Percentiles rank a stretch among this genome's conserved stretches.
Conservation (phyloP, 2,797 vertebrate genomes). For the Eulemur rubriventer region DNA sequence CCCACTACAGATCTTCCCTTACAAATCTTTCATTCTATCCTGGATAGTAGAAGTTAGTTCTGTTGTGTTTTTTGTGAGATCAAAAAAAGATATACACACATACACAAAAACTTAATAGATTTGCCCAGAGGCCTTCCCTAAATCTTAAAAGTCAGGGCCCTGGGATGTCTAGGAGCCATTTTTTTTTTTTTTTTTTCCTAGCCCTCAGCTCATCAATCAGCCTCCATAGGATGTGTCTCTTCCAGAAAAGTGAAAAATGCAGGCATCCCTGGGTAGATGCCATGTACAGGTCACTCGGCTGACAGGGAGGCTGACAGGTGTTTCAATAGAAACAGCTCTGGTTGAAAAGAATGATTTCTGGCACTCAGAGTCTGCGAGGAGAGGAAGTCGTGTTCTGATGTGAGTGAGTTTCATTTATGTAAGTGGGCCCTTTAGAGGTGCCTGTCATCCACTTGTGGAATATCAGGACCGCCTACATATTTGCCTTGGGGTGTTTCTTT, state of each 20-base stretch:
- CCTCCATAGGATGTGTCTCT: slow-evolving; percentile 4
- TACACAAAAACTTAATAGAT: neutral
- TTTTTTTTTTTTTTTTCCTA: slow-evolving; percentile 12
- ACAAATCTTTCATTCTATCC: neutral
- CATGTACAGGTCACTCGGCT: neutral
- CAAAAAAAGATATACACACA: neutral
- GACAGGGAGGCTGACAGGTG: slow-evolving; percentile 33
- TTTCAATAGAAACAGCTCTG: slow-evolving; percentile 31
- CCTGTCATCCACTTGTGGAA: neutral
- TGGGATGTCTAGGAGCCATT: slow-evolving; percentile 24
- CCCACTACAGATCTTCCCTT: neutral
- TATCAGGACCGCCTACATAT: slow-evolving; percentile 3
- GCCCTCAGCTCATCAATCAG: slow-evolving; percentile 1
- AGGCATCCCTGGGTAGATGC: slow-evolving; percentile 1
- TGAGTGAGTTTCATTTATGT: slow-evolving; percentile 19
- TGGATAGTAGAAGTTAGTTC: neutral
- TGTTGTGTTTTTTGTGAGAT: neutral
- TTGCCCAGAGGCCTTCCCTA: slow-evolving; percentile 41
- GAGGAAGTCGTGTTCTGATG: neutral
- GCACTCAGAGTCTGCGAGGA: slow-evolving; percentile 32
- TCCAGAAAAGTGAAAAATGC: slow-evolving; percentile 42
- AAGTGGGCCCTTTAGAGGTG: slow-evolving; percentile 5
- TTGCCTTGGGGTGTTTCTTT: slow-evolving; percentile 29
- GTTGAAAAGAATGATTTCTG: slow-evolving; percentile 60
- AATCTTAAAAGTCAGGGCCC: slow-evolving; percentile 34